A percentile compares a stretch with the other conserved stretches of the same genome.
Conservation (phyloP, 2,113 vertebrate species). For the Ctenodactylus gundi region DNA sequence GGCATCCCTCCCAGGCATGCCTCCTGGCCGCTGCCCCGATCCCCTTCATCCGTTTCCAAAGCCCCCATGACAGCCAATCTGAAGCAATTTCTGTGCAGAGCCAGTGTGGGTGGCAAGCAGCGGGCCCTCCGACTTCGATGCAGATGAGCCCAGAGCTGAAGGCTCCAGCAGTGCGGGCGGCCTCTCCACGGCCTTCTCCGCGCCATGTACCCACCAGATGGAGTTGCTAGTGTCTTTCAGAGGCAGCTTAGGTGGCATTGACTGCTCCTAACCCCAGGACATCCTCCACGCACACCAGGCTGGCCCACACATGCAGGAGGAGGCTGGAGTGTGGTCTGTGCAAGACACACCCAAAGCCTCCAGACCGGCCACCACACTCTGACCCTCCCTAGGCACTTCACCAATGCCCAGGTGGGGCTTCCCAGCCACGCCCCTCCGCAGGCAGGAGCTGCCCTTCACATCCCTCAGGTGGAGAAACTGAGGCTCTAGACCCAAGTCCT, state of each 20-base stretch:
- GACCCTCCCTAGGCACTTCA: too few species aligned
- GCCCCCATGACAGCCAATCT: not conserved
- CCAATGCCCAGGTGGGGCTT: too few species aligned
- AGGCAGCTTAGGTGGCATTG: not conserved
- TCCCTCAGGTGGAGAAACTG: not conserved
- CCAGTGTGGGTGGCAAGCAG: not conserved
- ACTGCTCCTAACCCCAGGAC: not conserved
- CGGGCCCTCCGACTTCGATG: not conserved
- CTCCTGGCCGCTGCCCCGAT: not conserved
- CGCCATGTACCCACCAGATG: not conserved
- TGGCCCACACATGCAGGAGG: not conserved
- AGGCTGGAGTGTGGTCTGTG: not conserved
- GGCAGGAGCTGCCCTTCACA: not conserved
- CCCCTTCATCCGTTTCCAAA: not conserved
- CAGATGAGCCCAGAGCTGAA: not conserved
- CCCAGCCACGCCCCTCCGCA: not conserved
- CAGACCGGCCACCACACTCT: not conserved
- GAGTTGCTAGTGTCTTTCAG: conserved; percentile 2
- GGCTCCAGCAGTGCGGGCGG: not conserved
- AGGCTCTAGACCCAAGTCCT: not conserved
- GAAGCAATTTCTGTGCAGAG: not conserved
- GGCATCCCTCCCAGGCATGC: not conserved
- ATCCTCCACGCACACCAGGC: not conserved
- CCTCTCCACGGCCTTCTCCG: not conserved
- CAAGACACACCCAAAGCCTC: not conserved